phyloP scores from a whole-genome alignment of 1,140 invertebrate species.

The Galendromus occidentalis region DNA sequence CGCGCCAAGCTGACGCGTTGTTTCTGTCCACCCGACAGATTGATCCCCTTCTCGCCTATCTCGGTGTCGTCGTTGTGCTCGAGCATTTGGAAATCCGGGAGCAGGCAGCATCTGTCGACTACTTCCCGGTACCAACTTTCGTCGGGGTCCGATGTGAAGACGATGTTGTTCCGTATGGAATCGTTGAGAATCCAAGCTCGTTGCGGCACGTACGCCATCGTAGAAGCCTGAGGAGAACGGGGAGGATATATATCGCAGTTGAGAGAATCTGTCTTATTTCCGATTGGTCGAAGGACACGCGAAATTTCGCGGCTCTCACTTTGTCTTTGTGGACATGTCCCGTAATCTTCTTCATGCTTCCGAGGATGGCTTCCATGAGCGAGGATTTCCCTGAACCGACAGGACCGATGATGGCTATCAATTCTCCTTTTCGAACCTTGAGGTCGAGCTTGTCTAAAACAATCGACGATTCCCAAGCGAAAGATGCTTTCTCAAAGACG shows the following conservation, averaged over 20 bases:
- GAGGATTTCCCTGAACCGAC: constrained; percentile 41
- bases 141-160: constrained; percentile 21
- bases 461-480: background rate
- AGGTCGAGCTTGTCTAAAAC: constrained; percentile 23
- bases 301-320: too few relatives aligned
- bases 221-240: constrained; percentile 28
- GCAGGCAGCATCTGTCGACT: constrained; percentile 26
- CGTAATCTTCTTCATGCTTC: background rate
- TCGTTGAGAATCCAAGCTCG: constrained; percentile 32
- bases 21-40: constrained; percentile 90
- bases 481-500: background rate
- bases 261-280: too few relatives aligned
- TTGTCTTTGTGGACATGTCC: background rate
- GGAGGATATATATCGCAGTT: too few relatives aligned
- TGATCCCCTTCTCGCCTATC: constrained; percentile 43
- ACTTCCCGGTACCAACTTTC: constrained; percentile 23
- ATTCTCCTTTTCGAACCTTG: constrained; percentile 24
- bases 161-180: constrained; percentile 30
- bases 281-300: too few relatives aligned
- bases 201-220: constrained; percentile 29
- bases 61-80: constrained; percentile 28
- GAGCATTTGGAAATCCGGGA: constrained; percentile 17
- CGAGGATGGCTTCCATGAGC: constrained; percentile 19
- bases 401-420: constrained; percentile 36
- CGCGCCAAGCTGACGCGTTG: constrained; percentile 84